A percentile compares a stretch with the other conserved stretches of the same genome.
phyloP scores from a whole-genome alignment of 2,888 invertebrate species.

The Sarcophaga carnaria region DNA sequence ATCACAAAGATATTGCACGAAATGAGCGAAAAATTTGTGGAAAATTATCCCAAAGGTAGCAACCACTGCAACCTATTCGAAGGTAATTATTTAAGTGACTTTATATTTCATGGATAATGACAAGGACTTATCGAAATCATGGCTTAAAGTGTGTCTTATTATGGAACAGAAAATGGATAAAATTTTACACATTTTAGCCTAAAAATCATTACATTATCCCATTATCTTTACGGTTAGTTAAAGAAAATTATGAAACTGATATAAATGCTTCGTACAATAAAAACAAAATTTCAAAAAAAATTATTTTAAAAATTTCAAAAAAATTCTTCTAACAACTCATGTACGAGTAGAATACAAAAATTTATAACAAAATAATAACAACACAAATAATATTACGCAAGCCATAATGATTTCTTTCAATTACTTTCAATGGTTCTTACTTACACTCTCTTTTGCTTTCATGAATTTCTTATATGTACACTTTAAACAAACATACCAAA shows the following conservation, averaged over 20 bases:
- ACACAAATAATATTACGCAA: slow-evolving; percentile 46
- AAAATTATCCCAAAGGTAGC: no score
- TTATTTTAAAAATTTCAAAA: background rate
- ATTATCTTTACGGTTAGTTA: slow-evolving; percentile 17
- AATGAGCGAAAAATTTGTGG: no score
- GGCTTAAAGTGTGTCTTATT: no score
- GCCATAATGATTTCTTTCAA: slow-evolving; percentile 37
- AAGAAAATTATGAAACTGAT: slow-evolving; percentile 1
- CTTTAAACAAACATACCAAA: background rate
- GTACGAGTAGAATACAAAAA: background rate
- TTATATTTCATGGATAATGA: no score
- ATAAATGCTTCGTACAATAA: background rate
- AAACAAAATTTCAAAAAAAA: no score
- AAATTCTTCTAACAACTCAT: background rate
- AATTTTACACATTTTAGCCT: no score
- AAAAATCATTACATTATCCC: no score
- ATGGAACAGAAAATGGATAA: no score
- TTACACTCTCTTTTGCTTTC: slow-evolving; percentile 51
- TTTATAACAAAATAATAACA: background rate
- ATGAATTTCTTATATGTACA: slow-evolving; percentile 13
- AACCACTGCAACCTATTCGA: no score
- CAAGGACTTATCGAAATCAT: no score
- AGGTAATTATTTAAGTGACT: no score
- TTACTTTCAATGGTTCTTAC: slow-evolving; percentile 64
- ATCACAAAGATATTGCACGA: no score